phyloP scores from a whole-genome alignment of 2,888 invertebrate genomes.

The Carabus problematicus region DNA sequence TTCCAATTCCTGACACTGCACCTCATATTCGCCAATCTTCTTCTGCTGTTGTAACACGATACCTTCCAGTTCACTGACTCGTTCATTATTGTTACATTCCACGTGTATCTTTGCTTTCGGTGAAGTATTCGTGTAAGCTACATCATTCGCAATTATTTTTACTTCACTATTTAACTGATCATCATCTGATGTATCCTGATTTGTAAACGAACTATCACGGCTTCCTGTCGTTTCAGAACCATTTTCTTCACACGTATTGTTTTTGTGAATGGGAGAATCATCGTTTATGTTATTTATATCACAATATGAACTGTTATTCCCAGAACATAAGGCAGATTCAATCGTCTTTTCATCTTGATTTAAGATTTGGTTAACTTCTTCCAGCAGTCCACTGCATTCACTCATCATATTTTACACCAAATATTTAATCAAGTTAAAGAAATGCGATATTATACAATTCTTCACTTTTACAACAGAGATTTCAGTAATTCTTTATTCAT shows the following conservation, averaged over 20 bases:
- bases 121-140: background rate
- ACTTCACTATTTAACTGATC: conserved; percentile 1
- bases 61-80: conserved; percentile 19
- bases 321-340: conserved; percentile 21
- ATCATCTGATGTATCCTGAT: background rate
- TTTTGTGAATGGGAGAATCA: background rate
- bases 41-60: conserved; percentile 29
- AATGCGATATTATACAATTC: too few species aligned
- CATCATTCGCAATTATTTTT: background rate
- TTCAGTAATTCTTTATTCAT: too few species aligned
- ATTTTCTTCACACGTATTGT: background rate
- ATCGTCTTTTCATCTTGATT: conserved; percentile 5
- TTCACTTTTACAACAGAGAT: too few species aligned
- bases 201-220: background rate
- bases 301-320: background rate
- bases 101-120: background rate
- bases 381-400: conserved; percentile 18
- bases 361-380: conserved; percentile 18
- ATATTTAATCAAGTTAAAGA: too few species aligned
- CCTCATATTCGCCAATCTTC: conserved; percentile 30
- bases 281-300: background rate
- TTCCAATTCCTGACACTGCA: conserved; percentile 47
- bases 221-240: background rate
- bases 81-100: conserved; percentile 12
- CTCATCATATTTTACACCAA: conserved; percentile 23